These are phyloP conservation scores for Ethmia dodecea DNA, from an alignment of 2,888 invertebrate genomes.

Conservation along the genomic window DNA sequence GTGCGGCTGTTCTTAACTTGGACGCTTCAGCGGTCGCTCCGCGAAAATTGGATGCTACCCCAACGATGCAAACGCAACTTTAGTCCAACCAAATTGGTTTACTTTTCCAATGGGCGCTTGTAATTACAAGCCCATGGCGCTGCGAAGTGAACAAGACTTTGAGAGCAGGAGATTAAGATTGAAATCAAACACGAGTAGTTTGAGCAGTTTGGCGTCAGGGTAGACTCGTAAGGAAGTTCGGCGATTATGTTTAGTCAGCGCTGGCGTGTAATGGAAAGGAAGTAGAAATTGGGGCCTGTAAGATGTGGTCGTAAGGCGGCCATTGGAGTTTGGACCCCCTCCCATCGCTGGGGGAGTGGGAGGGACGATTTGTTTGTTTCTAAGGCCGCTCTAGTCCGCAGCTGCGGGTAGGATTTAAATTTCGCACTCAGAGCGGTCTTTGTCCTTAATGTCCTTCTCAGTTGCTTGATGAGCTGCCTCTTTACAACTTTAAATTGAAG, in stretches of 20 bases:
- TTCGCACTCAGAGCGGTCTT: constrained; percentile 57
- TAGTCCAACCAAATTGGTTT: constrained; percentile 25
- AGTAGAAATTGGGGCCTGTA: constrained; percentile 76
- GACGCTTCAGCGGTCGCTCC: constrained; percentile 54
- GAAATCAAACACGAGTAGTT: constrained; percentile 30
- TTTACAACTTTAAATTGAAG: constrained; percentile 68
- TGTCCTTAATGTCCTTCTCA: constrained; percentile 57
- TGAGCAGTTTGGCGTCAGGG: constrained; percentile 67
- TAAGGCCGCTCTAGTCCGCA: constrained; percentile 62
- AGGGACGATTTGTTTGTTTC: constrained; percentile 69
- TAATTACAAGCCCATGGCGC: constrained; percentile 15
- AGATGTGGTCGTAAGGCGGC: constrained; percentile 74
- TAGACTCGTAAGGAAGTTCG: constrained; percentile 77
- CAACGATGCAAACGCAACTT: constrained; percentile 32
- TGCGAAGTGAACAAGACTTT: constrained; percentile 19
- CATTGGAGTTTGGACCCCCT: constrained; percentile 36
- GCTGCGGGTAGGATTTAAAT: constrained; percentile 70
- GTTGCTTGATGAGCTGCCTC: constrained; percentile 61
- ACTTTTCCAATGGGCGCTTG: constrained; percentile 27
- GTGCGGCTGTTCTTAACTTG: constrained; percentile 71
- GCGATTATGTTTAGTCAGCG: constrained; percentile 77
- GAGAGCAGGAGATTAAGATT: constrained; percentile 31
- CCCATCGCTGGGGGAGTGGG: constrained; percentile 24
- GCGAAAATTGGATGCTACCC: constrained; percentile 61
- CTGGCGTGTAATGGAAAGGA: constrained; percentile 71